A percentile compares a stretch with the other conserved stretches of the same genome.
Evolutionary conservation across 2,113 vertebrate species (phyloP).

Genomic region (Odontophorus gujanensis): DNA sequence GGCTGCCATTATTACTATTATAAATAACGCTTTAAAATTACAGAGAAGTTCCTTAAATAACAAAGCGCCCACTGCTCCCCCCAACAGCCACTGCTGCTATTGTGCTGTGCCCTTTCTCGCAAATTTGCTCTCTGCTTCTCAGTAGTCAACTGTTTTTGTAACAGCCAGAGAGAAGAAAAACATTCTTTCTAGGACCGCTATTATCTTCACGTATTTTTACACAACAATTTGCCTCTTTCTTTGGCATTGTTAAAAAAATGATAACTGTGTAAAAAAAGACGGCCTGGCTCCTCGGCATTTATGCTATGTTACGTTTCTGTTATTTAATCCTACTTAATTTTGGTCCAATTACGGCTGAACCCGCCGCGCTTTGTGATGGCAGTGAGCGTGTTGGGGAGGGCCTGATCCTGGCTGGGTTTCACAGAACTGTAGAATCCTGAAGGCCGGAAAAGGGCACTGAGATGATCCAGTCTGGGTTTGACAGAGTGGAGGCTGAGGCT

Average conservation of each 20-base stretch:
- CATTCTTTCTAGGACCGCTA: slow-evolving; percentile 70
- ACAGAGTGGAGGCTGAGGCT: fast-evolving
- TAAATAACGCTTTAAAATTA: slow-evolving; percentile 71
- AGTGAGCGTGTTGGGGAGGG: background rate
- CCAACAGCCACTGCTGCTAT: slow-evolving; percentile 68
- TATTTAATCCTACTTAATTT: slow-evolving; percentile 71
- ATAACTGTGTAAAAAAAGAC: slow-evolving; percentile 55
- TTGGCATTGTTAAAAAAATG: slow-evolving; percentile 35
- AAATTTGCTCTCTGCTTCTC: slow-evolving; percentile 77
- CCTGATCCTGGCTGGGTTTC: background rate
- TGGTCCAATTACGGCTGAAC: slow-evolving; percentile 40
- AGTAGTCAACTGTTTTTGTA: slow-evolving; percentile 76
- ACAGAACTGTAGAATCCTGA: background rate
- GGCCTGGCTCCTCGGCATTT: slow-evolving; percentile 40
- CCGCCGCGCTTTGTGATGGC: slow-evolving; percentile 1
- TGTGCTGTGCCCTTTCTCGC: slow-evolving; percentile 70
- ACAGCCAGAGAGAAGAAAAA: slow-evolving; percentile 76
- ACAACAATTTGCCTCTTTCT: slow-evolving; percentile 75
- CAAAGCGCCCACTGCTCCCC: slow-evolving; percentile 62
- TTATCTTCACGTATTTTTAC: slow-evolving; percentile 76
- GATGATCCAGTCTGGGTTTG: background rate
- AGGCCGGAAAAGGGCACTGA: too few relatives aligned
- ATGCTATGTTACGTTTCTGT: background rate
- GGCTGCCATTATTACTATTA: slow-evolving; percentile 73
- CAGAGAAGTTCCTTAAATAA: slow-evolving; percentile 73